These are phyloP conservation scores for Indicator maculatus DNA, from an alignment of 2,113 vertebrate species.

Conservation along the genomic window DNA sequence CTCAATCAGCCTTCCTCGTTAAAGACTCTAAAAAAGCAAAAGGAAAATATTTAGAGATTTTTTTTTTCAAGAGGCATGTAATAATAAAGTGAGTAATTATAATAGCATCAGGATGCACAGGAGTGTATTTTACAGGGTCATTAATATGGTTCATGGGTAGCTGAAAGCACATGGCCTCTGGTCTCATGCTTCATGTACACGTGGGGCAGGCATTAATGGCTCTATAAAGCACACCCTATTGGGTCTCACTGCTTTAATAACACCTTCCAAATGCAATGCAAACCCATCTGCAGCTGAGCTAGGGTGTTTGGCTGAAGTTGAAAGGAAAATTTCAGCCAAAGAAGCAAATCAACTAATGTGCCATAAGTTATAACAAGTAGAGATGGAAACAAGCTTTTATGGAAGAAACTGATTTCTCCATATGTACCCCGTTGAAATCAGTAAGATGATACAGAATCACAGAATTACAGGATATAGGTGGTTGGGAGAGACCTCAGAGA, in stretches of 20 bases:
- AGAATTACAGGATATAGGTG: too few relatives aligned
- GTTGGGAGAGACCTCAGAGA: too few relatives aligned
- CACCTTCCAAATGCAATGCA: not conserved
- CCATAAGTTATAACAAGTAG: not conserved
- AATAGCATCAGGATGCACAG: conserved; percentile 34
- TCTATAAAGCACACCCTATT: not conserved
- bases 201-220: not conserved
- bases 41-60: conserved; percentile 27
- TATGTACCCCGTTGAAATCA: not conserved
- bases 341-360: not conserved
- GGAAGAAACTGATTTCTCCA: fast-evolving
- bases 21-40: not conserved
- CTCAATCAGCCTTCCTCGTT: not conserved
- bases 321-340: not conserved
- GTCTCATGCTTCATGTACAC: conserved; percentile 8
- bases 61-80: conserved; percentile 3
- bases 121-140: conserved; percentile 25
- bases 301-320: not conserved
- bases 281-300: not conserved
- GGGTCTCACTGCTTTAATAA: not conserved
- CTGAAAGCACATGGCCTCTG: conserved; percentile 38
- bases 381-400: not conserved
- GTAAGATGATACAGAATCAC: not conserved
- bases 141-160: conserved; percentile 22
- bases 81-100: conserved; percentile 47